phyloP scores from a whole-genome alignment of 2,113 vertebrate genomes.

The Lepus europaeus region DNA sequence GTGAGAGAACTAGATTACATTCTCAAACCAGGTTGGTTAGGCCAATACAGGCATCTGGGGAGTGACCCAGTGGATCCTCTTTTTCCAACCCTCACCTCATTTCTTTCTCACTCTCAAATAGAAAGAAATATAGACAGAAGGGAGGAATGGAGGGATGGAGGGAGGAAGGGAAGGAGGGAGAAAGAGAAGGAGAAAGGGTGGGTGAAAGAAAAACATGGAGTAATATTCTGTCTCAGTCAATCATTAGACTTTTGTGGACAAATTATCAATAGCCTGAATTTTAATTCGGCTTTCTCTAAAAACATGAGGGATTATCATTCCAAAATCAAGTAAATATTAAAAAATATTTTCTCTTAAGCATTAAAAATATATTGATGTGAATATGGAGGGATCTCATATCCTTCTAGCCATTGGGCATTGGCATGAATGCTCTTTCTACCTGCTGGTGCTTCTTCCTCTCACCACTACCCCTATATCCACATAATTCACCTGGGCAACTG shows the following conservation, averaged over 20 bases:
- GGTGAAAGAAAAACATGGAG: neutral
- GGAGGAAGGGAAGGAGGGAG: too few species aligned
- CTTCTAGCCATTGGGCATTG: neutral
- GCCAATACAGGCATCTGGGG: too few species aligned
- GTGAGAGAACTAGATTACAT: too few species aligned
- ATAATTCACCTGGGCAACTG: neutral
- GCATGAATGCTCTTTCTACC: neutral
- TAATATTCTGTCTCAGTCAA: neutral
- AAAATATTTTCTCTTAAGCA: neutral
- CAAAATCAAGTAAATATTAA: slow-evolving; percentile 54
- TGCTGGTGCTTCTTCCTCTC: neutral
- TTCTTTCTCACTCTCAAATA: too few species aligned
- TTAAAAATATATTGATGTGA: neutral
- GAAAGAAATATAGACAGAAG: too few species aligned
- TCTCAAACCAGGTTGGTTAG: too few species aligned
- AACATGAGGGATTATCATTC: slow-evolving; percentile 38
- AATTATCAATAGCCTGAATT: slow-evolving; percentile 40
- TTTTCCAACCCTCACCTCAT: too few species aligned
- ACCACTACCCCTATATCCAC: neutral
- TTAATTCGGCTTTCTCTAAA: slow-evolving; percentile 32
- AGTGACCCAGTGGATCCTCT: too few species aligned
- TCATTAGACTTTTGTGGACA: slow-evolving; percentile 26
- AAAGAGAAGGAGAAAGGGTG: too few species aligned
- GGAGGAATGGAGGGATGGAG: too few species aligned
- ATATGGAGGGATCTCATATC: neutral